Conservation (phyloP, 2,888 invertebrate species). For the Hemistola chrysoprasaria region DNA sequence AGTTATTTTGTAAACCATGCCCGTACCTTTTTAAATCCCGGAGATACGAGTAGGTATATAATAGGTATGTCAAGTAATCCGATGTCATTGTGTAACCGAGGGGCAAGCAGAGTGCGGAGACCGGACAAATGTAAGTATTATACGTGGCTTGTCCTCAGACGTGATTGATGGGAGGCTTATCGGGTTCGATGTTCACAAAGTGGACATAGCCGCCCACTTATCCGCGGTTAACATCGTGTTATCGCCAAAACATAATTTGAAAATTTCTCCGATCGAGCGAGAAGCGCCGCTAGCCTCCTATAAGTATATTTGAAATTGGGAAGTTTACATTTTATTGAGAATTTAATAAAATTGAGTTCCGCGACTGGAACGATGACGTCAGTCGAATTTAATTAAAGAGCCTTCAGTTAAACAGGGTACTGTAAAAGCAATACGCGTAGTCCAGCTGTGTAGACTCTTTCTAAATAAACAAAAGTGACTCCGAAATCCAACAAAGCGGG, state of each 20-base stretch:
- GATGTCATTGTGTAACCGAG: constrained; percentile 1
- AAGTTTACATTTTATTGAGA: constrained; percentile 5
- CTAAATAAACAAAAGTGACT: constrained; percentile 27
- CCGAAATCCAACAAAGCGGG: constrained; percentile 22
- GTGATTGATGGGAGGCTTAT: constrained; percentile 31
- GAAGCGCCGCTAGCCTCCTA: not conserved
- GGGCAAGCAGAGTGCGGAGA: constrained; percentile 15
- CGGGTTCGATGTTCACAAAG: constrained; percentile 19
- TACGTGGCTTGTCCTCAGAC: constrained; percentile 19
- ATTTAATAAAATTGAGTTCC: constrained; percentile 9
- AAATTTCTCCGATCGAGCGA: constrained; percentile 1
- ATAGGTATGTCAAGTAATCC: not conserved
- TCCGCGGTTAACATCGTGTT: constrained; percentile 11
- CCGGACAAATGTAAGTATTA: constrained; percentile 22
- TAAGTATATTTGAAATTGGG: constrained; percentile 2
- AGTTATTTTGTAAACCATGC: not conserved
- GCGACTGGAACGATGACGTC: constrained; percentile 8
- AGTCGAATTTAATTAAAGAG: constrained; percentile 20
- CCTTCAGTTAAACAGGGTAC: constrained; percentile 14
- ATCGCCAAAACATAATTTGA: constrained; percentile 18
- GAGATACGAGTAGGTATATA: too few relatives aligned
- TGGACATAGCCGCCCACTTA: constrained; percentile 19
- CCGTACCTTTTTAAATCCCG: not conserved
- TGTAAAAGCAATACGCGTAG: constrained; percentile 26
- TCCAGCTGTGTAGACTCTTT: constrained; percentile 19